Evolutionary conservation across 2,113 vertebrate genomes (phyloP), one percentile per base, ranked within the genome.

Genomic region (Protomyctophum bolini): DNA sequence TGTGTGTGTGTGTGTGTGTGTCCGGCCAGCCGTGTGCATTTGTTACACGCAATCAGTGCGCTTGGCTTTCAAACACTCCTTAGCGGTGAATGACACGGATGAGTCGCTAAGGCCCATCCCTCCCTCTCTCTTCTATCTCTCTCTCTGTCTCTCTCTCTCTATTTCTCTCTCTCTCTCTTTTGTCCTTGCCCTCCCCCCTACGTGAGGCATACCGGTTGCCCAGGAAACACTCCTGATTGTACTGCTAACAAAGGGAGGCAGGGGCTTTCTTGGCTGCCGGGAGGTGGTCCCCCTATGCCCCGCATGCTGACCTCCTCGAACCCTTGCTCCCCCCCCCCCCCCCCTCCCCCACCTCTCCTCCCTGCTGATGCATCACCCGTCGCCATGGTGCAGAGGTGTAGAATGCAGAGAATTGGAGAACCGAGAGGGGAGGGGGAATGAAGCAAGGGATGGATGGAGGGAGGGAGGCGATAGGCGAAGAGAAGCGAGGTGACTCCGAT

Each of bases 211-310:
- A 80, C 82, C 81, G 68, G 92, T 94, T 92, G 85, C 92, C 90
- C 56, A 66, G 91, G 93, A 90, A 93, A 94, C 91, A 0, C 76
- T 91, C 87, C 85, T 90, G 80, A 93, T 93, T 93, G 93, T 94
- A 86, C 79, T 59, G 68, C 77, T 68, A 90, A 93, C 93, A 93
- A 93, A 93, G 90, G 75, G 88, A 79, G 84, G 85, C 77, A 15
- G 74, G 80, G 82, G 83, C 87, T 89, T 92, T 91, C 88, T 89
- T 79, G 80, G 83, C 85, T 91, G 87, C 74, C 80, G 65, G 91
- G 89, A 92, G 92, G 92, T 90, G 90, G 90, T 91, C 91, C 79
- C 68, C 76, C 88, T 87, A 85, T 84, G 60, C 84, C 83, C 87
- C 75, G 83, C 82, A 82, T 91, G 88, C 86, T 93, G 92, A 94